A percentile compares a stretch with the other conserved stretches of the same genome.
These are phyloP conservation scores for Hemaris fuciformis DNA, from an alignment of 2,888 invertebrate species.

Conservation along the genomic window DNA sequence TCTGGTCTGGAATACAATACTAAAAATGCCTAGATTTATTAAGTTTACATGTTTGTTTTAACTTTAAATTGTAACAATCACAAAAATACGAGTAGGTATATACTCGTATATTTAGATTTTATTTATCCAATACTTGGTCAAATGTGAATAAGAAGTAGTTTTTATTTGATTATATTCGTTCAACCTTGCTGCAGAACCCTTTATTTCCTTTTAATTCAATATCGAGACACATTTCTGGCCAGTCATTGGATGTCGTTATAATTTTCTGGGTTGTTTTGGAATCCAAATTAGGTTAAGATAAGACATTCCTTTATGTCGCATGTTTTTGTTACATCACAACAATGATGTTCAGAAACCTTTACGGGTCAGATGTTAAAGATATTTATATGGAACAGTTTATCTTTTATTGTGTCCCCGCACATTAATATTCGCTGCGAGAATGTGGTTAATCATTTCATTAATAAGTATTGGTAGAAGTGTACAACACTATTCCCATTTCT, in stretches of 20 bases:
- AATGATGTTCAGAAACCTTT: background rate
- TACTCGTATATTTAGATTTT: no score
- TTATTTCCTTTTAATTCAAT: background rate
- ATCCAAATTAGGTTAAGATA: constrained; percentile 66
- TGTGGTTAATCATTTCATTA: background rate
- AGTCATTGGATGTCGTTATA: constrained; percentile 68
- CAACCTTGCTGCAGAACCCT: constrained; percentile 29
- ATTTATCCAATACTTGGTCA: no score
- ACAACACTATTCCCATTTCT: background rate
- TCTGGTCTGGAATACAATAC: background rate
- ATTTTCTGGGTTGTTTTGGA: constrained; percentile 65
- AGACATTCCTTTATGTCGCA: constrained; percentile 33
- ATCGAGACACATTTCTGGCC: constrained; percentile 42
- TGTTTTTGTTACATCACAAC: constrained; percentile 28
- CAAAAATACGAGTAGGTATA: no score
- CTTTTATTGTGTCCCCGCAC: background rate
- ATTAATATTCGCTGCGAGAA: background rate
- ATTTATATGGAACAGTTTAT: background rate
- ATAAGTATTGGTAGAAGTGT: background rate
- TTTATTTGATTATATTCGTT: background rate
- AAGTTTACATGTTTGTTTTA: no score
- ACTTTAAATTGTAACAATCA: no score
- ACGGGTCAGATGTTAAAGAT: background rate
- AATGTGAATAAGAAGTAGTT: no score
- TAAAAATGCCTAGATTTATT: no score